phyloP scores from a whole-genome alignment of 2,797 vertebrate species.

The Schizothorax lantsangensis region DNA sequence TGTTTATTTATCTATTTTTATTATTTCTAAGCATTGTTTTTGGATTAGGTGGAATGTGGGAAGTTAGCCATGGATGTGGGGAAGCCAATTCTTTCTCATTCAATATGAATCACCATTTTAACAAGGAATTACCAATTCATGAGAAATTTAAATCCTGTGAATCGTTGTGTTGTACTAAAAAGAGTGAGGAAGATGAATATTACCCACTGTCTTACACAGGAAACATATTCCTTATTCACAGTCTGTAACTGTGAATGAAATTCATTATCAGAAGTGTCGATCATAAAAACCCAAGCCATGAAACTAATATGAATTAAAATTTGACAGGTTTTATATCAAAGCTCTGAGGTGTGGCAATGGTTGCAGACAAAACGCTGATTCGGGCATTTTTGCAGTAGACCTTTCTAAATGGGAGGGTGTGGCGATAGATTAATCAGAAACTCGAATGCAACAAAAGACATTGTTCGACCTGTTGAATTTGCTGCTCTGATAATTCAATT shows the following conservation, averaged over 20 bases:
- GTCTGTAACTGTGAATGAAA: slow-evolving; percentile 39
- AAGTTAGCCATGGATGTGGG: slow-evolving; percentile 19
- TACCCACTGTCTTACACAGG: background rate
- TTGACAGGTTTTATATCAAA: slow-evolving; percentile 40
- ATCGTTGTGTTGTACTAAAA: slow-evolving; percentile 32
- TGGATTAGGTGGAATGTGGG: slow-evolving; percentile 43
- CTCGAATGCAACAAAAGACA: background rate
- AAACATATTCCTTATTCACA: slow-evolving; percentile 9
- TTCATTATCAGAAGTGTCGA: slow-evolving; percentile 44
- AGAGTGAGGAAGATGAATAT: background rate
- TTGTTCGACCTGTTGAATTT: slow-evolving; percentile 24
- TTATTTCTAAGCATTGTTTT: slow-evolving; percentile 33
- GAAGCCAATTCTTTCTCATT: slow-evolving; percentile 21
- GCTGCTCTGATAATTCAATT: slow-evolving; percentile 2
- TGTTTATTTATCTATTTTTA: background rate
- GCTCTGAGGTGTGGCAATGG: background rate
- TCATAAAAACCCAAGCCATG: slow-evolving; percentile 25
- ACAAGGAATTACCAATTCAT: slow-evolving; percentile 34
- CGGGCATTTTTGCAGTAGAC: background rate
- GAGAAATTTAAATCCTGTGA: slow-evolving; percentile 25
- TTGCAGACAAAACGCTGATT: slow-evolving; percentile 11
- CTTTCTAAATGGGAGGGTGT: background rate
- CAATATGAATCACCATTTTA: background rate
- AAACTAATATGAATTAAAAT: slow-evolving; percentile 43
- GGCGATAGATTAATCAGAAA: slow-evolving; percentile 8